Conservation (phyloP, 2,888 invertebrate species). For the Odontomyia ornata region DNA sequence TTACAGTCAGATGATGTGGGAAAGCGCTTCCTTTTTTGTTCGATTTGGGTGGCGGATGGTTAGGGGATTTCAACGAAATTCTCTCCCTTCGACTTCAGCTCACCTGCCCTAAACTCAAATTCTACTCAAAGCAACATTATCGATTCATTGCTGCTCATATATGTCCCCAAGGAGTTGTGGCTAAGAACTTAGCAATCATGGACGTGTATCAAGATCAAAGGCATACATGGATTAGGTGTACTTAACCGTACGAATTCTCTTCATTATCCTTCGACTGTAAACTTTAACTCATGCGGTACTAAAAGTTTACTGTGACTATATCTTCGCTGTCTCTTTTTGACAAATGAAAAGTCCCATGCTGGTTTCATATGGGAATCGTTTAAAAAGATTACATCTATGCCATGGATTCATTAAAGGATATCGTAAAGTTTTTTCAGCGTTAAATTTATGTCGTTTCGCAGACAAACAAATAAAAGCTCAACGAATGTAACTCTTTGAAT, state of each 20-base stretch:
- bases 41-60: too few species aligned
- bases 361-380: neutral
- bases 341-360: neutral
- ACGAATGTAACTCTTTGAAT: neutral
- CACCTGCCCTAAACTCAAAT: neutral
- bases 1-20: too few species aligned
- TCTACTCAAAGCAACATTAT: neutral
- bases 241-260: neutral
- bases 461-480: neutral
- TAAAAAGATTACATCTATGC: neutral
- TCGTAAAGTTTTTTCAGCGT: neutral
- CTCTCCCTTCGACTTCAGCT: neutral
- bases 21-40: too few species aligned
- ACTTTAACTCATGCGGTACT: neutral
- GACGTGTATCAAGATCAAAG: neutral
- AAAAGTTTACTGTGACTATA: neutral
- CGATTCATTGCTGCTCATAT: neutral
- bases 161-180: neutral
- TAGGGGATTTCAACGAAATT: too few species aligned
- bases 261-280: neutral
- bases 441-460: neutral
- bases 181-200: too few species aligned
- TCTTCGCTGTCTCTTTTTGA: neutral
- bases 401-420: neutral
- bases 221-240: neutral